Base-by-base conservation (phyloP, 1,140 invertebrate species). In the Eurytemora carolleeae region DNA sequence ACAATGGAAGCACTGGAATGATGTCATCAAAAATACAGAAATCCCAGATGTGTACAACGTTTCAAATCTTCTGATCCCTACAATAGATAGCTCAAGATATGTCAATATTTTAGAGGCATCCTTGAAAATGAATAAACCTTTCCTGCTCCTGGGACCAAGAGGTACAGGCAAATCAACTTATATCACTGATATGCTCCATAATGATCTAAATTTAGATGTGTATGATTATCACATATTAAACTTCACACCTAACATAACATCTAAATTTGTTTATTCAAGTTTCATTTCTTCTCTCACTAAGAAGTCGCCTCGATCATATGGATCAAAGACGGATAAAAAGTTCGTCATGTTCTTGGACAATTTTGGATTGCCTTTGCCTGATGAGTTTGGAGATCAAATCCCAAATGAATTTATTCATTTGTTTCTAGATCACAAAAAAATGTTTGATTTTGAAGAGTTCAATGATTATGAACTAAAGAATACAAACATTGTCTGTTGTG, bases 51-150 rank as follows among this genome's bases (percentile, higher is more conserved):
- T 75, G 53, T 77, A 78, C 12, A 80, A 80, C 67, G 80, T 89
- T 61, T 76, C 83, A 24, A 81, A 85, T 71, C 81, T 83, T 64
- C 77, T 89, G 57, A 78, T 94, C 54, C 86, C 87, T 0, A 93
- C 89, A 0, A 73, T 86, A 16, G 89, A 95, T 67, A 86, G 86
- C 0, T 77, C 84, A 26, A 87, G 87, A 71, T 89, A 21, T 60
- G 55, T 44, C 19, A 18, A n/a, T 44, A 44, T 44, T 12, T n/a
- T 44, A 44, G 31, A 44, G n/a, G 31, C 31, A 12, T 7, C 31
- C 31, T 44, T 44, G n/a, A n/a, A 44, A 44, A 44, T 44, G 31
- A 44, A 44, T 7, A 44, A 44, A 44, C 31, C 31, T n/a, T 12
- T 44, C n/a, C 31, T 44, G n/a, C 7, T 44, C 7, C 7, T 44